phyloP scores from a whole-genome alignment of 2,888 invertebrate species.

The Drosophila phalerata region DNA sequence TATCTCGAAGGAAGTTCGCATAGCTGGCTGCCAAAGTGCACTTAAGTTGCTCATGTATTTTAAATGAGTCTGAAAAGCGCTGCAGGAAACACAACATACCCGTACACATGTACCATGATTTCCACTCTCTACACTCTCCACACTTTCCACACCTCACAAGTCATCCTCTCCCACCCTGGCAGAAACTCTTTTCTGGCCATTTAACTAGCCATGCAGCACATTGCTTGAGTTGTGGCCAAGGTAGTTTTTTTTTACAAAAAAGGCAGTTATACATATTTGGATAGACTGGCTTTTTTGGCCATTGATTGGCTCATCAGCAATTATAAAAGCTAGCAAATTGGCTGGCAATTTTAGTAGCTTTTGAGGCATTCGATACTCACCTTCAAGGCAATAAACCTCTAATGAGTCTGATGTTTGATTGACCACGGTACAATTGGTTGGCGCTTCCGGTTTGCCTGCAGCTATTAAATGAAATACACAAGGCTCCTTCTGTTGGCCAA shows the following conservation, averaged over 20 bases:
- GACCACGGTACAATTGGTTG: conserved; percentile 91
- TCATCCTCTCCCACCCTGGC: background rate
- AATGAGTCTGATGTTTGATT: conserved; percentile 92
- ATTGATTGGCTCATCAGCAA: conserved; percentile 80
- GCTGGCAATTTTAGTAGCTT: conserved; percentile 29
- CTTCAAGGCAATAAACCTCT: conserved; percentile 90
- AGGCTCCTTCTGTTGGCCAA: conserved; percentile 90
- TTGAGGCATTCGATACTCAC: conserved; percentile 69
- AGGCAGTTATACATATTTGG: background rate
- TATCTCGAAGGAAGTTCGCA: conserved; percentile 74
- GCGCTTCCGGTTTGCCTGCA: conserved; percentile 92
- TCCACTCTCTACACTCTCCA: conserved; percentile 17
- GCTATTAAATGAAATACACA: conserved; percentile 92
- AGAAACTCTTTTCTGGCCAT: conserved; percentile 41
- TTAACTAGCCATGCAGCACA: conserved; percentile 49
- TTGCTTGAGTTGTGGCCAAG: conserved; percentile 46
- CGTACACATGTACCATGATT: conserved; percentile 47
- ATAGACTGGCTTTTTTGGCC: conserved; percentile 26
- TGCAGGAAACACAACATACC: conserved; percentile 71
- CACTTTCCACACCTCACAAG: conserved; percentile 9
- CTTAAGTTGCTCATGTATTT: conserved; percentile 83
- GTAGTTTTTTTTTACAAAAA: conserved; percentile 12
- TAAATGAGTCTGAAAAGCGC: conserved; percentile 81
- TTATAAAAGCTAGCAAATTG: conserved; percentile 70
- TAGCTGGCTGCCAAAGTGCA: conserved; percentile 79